These are phyloP conservation scores for Hippocampus barbouri DNA, from an alignment of 2,113 vertebrate species.

Conservation along the genomic window DNA sequence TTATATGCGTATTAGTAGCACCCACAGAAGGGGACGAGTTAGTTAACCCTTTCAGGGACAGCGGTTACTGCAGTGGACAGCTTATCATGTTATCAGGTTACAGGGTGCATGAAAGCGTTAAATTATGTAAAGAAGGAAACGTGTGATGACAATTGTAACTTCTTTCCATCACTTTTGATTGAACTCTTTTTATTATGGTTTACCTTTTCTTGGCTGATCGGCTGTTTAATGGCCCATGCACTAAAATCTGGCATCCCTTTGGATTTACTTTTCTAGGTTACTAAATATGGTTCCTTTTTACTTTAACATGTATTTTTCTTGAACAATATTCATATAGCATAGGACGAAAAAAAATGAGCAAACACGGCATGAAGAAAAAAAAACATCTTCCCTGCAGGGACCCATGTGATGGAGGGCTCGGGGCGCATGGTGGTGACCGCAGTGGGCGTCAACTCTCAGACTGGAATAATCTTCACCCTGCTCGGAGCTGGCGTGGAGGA, in stretches of 20 bases:
- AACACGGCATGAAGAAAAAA: neutral
- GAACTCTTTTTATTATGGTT: neutral
- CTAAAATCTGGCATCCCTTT: neutral
- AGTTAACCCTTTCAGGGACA: too few species aligned
- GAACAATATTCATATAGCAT: neutral
- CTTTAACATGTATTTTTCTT: too few species aligned
- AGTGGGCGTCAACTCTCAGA: conserved; percentile 97
- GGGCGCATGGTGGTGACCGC: conserved; percentile 94
- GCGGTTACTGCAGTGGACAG: too few species aligned
- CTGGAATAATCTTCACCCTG: conserved; percentile 96
- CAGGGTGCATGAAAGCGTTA: too few species aligned
- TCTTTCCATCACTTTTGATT: neutral
- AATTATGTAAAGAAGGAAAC: neutral
- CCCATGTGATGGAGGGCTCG: conserved; percentile 98
- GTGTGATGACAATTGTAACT: neutral
- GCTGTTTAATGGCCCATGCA: neutral
- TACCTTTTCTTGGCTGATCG: neutral
- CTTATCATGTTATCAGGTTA: too few species aligned
- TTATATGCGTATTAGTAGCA: neutral
- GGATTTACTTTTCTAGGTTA: neutral
- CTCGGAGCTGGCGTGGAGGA: conserved; percentile 88
- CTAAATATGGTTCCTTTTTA: neutral
- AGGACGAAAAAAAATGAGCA: too few species aligned
- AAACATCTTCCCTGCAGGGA: conserved; percentile 71
- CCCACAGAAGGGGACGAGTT: neutral